Base-by-base conservation (phyloP, 2,113 vertebrate species). In the Oncorhynchus kisutch region DNA sequence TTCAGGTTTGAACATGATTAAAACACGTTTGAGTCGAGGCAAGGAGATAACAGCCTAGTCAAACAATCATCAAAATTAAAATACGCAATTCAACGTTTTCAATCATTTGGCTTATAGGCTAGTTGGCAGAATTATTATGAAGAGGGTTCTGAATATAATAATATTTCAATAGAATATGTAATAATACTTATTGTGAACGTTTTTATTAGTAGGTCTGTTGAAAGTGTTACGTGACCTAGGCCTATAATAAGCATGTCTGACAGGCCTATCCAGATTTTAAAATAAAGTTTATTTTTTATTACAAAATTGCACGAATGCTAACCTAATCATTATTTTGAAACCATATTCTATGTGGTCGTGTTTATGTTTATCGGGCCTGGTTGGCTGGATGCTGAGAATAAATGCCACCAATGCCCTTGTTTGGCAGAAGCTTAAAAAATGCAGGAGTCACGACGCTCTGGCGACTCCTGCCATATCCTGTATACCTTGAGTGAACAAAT, bases 401-500 rank as follows among this genome's bases (percentile, higher is more conserved):
- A 31, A 60, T 60, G 16, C 31, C 71, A 57, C 71, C 25, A 20
- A 45, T 45, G 39, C 9, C 39, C 39, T 45, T 45, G 39, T 45
- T 45, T 12, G 9, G 39, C 39, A 45, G 9, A 45, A 62, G 39
- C 85, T 83, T 90, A 81, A 89, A 45, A 88, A 88, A 87, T 79
- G 79, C 88, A 87, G 80, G 87, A 93, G 93, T 95, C 96, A 96
- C 94, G 95, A 96, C 95, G 92, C 89, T 76, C 90, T 82, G 95
- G 94, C 39, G 9, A 11, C 95, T 95, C 94, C 94, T 94, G 93
- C 94, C 90, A 94, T 90, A 94, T 96, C 96, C 95, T 95, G 95
- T 94, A 92, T 88, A 92, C 92, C 89, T 93, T 80, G 74, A 85
- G 88, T 91, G 94, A 94, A 92, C 91, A 91, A 92, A 92, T 92